Evolutionary conservation across 2,113 vertebrate genomes (phyloP).

Genomic region (Plotosus lineatus): DNA sequence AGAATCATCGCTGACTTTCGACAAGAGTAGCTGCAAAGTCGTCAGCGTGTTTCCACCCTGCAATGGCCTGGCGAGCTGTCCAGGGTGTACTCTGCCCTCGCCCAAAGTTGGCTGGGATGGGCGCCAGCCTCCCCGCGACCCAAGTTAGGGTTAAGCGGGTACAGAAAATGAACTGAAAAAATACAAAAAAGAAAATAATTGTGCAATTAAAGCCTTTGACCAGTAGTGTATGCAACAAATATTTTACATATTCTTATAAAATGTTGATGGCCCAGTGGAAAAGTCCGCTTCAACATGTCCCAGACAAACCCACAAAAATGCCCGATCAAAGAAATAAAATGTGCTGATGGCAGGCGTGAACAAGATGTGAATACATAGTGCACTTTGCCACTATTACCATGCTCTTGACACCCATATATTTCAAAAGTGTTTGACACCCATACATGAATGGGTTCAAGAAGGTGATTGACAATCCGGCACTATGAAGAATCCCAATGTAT

Average conservation of each 20-base stretch:
- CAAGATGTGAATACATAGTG: constrained; percentile 14
- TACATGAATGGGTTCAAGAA: constrained; percentile 8
- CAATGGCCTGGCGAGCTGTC: no score
- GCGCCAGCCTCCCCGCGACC: no score
- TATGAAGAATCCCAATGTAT: neutral
- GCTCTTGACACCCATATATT: constrained; percentile 10
- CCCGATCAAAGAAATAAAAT: neutral
- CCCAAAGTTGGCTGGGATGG: no score
- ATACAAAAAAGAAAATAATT: no score
- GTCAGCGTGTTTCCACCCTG: no score
- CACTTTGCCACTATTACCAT: neutral
- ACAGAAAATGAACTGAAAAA: no score
- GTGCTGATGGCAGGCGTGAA: neutral
- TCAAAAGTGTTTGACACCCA: neutral
- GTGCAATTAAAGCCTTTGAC: no score
- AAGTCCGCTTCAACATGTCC: neutral
- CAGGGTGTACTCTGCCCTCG: no score
- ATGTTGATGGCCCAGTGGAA: neutral
- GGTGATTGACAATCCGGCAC: neutral
- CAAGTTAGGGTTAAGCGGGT: no score
- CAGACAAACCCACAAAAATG: neutral
- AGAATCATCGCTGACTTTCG: no score
- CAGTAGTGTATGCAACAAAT: neutral
- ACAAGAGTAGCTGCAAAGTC: no score
- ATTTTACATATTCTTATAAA: neutral